phyloP scores from a whole-genome alignment of 2,113 vertebrate species.

The Mastomys coucha region DNA sequence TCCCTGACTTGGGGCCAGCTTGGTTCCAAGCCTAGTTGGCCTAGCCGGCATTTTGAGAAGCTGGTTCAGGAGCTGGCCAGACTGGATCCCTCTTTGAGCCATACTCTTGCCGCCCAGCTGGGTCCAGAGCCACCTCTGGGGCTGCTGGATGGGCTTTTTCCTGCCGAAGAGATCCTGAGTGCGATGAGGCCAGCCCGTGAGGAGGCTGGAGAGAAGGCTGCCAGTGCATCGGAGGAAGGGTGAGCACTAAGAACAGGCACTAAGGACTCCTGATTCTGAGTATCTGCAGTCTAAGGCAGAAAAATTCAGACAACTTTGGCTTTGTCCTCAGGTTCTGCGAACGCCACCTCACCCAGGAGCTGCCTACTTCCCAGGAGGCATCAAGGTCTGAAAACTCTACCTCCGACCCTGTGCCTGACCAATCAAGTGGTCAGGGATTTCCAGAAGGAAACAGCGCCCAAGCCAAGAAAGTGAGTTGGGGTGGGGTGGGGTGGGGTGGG shows the following conservation, averaged over 20 bases:
- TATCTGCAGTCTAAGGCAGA: not conserved
- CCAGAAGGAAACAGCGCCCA: conserved; percentile 30
- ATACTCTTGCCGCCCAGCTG: conserved; percentile 88
- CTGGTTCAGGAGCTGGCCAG: conserved; percentile 90
- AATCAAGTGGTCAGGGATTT: not conserved
- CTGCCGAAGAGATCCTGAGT: conserved; percentile 86
- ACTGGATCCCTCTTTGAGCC: conserved; percentile 90
- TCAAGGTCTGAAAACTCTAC: conserved; percentile 13
- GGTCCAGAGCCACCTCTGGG: conserved; percentile 91
- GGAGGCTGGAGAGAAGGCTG: conserved; percentile 47
- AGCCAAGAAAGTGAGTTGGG: conserved; percentile 75
- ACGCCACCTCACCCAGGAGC: not conserved
- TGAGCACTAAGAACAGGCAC: conserved; percentile 65
- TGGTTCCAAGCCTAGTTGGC: conserved; percentile 65
- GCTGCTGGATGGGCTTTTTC: conserved; percentile 95
- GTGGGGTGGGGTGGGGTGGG: not conserved
- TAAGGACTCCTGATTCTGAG: not conserved
- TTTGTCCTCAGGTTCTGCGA: conserved; percentile 48
- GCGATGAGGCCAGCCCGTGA: conserved; percentile 85
- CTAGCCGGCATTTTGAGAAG: conserved; percentile 84
- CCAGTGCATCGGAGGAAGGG: conserved; percentile 50
- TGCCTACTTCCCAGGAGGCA: conserved; percentile 52
- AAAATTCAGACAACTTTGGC: conserved; percentile 27
- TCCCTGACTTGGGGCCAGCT: conserved; percentile 41
- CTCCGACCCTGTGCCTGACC: not conserved